Conservation (phyloP, 2,888 invertebrate species). For the Drosophila kokeensis region DNA sequence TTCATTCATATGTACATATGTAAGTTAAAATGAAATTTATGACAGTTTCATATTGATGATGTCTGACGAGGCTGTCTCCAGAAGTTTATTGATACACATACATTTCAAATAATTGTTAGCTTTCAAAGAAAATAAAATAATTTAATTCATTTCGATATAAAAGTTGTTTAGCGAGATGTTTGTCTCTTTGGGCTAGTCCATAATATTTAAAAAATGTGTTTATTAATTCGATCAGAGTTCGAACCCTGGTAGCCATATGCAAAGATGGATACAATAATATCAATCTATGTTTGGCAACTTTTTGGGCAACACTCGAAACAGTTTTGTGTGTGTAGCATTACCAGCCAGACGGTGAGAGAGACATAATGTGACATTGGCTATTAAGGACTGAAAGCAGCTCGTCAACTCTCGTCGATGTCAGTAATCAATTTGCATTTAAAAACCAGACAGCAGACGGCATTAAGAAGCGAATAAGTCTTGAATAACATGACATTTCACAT, state of each 20-base stretch:
- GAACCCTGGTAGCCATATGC: background rate
- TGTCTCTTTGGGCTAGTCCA: background rate
- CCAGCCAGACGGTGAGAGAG: conserved; percentile 11
- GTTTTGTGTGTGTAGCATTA: conserved; percentile 24
- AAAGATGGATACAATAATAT: background rate
- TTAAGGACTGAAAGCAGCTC: conserved; percentile 70
- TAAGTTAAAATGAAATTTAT: conserved; percentile 74
- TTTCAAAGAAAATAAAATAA: background rate
- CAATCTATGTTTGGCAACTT: background rate
- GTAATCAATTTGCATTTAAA: conserved; percentile 77
- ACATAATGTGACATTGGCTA: conserved; percentile 64
- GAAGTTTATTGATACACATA: conserved; percentile 53
- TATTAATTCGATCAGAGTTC: background rate
- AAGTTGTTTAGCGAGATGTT: background rate
- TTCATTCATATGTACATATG: conserved; percentile 29
- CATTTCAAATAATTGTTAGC: conserved; percentile 16
- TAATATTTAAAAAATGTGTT: background rate
- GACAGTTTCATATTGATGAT: conserved; percentile 81
- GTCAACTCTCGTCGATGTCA: conserved; percentile 60
- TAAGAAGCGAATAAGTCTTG: conserved; percentile 53
- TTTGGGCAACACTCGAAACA: conserved; percentile 26
- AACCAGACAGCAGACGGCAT: conserved; percentile 43
- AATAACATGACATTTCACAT: conserved; percentile 79
- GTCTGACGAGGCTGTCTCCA: conserved; percentile 59
- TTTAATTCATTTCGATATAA: background rate